Evolutionary conservation across 2,888 invertebrate species (phyloP).

Genomic region (Rugalucina vietnamica): DNA sequence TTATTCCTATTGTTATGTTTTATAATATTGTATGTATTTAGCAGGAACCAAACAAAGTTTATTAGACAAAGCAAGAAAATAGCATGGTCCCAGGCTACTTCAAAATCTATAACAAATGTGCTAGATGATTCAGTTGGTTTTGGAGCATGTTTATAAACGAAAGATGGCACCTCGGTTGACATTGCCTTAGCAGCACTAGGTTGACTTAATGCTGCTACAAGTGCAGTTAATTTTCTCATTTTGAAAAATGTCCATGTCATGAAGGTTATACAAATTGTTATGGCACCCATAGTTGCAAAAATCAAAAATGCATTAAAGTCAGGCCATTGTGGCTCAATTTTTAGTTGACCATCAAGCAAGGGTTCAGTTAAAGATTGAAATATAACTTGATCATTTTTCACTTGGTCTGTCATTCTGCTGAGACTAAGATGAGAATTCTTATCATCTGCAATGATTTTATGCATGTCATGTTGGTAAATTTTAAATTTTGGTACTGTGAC

Average conservation of each 20-base stretch:
- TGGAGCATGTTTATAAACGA: not conserved
- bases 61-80: not conserved
- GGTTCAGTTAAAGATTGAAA: constrained; percentile 10
- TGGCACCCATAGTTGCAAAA: not conserved
- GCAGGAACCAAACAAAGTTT: not conserved
- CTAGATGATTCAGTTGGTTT: not conserved
- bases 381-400: not conserved
- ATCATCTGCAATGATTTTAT: not conserved
- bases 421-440: not conserved
- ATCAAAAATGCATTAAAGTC: not conserved
- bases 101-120: not conserved
- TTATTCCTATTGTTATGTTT: not conserved
- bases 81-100: not conserved
- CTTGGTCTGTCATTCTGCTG: constrained; percentile 1
- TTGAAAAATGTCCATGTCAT: not conserved
- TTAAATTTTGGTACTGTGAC: constrained; percentile 1
- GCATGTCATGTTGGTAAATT: not conserved
- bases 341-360: not conserved
- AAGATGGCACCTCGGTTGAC: not conserved
- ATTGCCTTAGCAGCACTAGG: not conserved
- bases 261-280: not conserved
- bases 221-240: not conserved
- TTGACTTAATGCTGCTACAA: not conserved
- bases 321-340: not conserved
- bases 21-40: not conserved